Evolutionary conservation across 2,113 vertebrate genomes (phyloP).

Genomic region (Pogona vitticeps): DNA sequence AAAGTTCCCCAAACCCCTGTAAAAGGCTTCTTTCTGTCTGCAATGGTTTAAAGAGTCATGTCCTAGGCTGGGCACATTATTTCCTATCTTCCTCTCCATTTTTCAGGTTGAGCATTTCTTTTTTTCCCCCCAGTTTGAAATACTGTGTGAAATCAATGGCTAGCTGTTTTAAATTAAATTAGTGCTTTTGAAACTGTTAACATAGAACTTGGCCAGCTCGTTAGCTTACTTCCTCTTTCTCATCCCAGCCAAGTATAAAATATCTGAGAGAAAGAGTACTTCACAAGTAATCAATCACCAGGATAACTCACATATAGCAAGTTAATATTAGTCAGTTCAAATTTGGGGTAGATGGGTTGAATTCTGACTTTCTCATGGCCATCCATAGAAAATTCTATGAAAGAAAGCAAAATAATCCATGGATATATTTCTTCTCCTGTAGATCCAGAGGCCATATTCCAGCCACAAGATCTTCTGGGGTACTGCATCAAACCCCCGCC

Average conservation of each 20-base stretch:
- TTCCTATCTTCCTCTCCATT: slow-evolving; percentile 36
- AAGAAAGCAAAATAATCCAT: neutral
- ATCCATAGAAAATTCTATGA: neutral
- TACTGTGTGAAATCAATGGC: slow-evolving; percentile 30
- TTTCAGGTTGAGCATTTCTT: slow-evolving; percentile 1
- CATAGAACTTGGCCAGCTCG: slow-evolving; percentile 25
- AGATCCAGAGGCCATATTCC: too few species aligned
- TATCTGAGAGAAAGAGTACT: neutral
- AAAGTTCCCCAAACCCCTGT: slow-evolving; percentile 51
- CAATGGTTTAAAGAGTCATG: slow-evolving; percentile 36
- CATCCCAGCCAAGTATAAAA: neutral
- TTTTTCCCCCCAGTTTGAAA: slow-evolving; percentile 20
- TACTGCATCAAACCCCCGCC: too few species aligned
- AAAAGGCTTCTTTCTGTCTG: slow-evolving; percentile 46
- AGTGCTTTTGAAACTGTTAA: slow-evolving; percentile 38
- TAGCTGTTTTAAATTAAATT: slow-evolving; percentile 31
- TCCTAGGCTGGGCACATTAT: slow-evolving; percentile 19
- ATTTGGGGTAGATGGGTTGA: neutral
- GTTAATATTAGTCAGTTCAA: neutral
- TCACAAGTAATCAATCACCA: neutral
- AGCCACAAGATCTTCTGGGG: too few species aligned
- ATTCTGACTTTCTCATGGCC: neutral
- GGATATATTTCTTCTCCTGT: neutral
- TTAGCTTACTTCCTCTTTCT: slow-evolving; percentile 26
- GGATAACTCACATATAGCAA: neutral